phyloP scores from a whole-genome alignment of 2,113 vertebrate species.

The Microcebus tavaratra region DNA sequence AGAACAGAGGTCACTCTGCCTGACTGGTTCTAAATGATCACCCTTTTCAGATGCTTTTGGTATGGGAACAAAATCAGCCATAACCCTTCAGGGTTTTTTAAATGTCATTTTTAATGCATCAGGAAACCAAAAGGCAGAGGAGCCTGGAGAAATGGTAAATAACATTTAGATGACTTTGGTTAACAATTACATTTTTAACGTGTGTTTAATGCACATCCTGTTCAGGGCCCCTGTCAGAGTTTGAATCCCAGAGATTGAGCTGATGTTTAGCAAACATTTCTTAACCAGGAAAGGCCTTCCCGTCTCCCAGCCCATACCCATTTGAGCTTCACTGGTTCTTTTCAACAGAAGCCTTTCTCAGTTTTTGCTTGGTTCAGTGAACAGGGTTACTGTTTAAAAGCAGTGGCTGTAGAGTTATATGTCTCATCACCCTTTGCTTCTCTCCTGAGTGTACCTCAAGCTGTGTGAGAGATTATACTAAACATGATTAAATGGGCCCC shows the following conservation, averaged over 20 bases:
- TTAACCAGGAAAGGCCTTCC: slow-evolving; percentile 48
- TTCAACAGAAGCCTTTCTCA: slow-evolving; percentile 78
- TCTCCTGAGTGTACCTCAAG: slow-evolving; percentile 63
- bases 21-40: slow-evolving; percentile 42
- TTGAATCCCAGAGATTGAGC: not conserved
- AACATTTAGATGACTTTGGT: not conserved
- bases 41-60: not conserved
- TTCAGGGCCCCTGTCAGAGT: not conserved
- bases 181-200: not conserved
- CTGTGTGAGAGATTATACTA: slow-evolving; percentile 50
- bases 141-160: not conserved
- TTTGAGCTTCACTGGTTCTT: slow-evolving; percentile 74
- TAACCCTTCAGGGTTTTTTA: slow-evolving; percentile 21
- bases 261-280: slow-evolving; percentile 58
- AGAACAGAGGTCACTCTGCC: slow-evolving; percentile 54
- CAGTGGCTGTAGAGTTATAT: slow-evolving; percentile 34
- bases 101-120: slow-evolving; percentile 38
- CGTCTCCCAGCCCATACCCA: not conserved
- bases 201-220: not conserved
- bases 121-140: slow-evolving; percentile 6
- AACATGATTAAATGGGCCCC: slow-evolving; percentile 61
- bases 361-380: slow-evolving; percentile 82
- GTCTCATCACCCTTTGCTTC: slow-evolving; percentile 55
- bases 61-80: slow-evolving; percentile 22
- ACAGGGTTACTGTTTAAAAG: slow-evolving; percentile 79